A percentile compares a stretch with the other conserved stretches of the same genome.
These are phyloP conservation scores for Euproctis similis DNA, from an alignment of 2,888 invertebrate genomes.

Conservation along the genomic window DNA sequence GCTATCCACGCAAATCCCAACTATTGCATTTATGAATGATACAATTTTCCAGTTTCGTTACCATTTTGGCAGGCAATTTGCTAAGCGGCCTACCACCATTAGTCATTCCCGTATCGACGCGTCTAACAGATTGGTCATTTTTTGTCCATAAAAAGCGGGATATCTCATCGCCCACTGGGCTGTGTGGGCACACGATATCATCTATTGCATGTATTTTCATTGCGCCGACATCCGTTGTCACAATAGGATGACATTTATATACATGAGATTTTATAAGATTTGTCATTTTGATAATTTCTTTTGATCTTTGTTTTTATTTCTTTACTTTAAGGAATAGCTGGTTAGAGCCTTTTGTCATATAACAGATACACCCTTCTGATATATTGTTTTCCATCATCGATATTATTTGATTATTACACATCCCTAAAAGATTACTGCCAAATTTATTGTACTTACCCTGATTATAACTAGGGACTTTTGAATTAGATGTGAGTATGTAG, in stretches of 20 bases:
- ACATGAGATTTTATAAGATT: constrained; percentile 17
- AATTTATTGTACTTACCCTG: too few species aligned
- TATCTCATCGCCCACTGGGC: constrained; percentile 47
- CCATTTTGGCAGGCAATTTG: constrained; percentile 67
- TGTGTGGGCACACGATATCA: constrained; percentile 33
- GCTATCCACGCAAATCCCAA: constrained; percentile 53
- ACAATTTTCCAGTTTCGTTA: constrained; percentile 70
- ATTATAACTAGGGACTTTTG: too few species aligned
- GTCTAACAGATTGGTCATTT: constrained; percentile 61
- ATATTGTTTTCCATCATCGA: too few species aligned
- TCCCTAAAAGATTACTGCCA: too few species aligned
- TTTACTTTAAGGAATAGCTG: too few species aligned
- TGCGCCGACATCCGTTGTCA: constrained; percentile 23
- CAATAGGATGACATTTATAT: constrained; percentile 22
- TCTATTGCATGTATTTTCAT: constrained; percentile 29
- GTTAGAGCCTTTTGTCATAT: too few species aligned
- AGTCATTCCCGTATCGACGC: constrained; percentile 66
- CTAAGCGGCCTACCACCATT: constrained; percentile 58
- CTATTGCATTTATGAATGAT: constrained; percentile 67
- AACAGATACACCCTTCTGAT: too few species aligned
- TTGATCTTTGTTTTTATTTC: constrained; percentile 7
- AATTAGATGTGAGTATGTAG: too few species aligned
- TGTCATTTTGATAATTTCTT: constrained; percentile 18
- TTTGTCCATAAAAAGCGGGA: constrained; percentile 48
- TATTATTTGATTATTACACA: too few species aligned